Evolutionary conservation across 1,140 invertebrate species (phyloP).

Genomic region (Conus betulinus): DNA sequence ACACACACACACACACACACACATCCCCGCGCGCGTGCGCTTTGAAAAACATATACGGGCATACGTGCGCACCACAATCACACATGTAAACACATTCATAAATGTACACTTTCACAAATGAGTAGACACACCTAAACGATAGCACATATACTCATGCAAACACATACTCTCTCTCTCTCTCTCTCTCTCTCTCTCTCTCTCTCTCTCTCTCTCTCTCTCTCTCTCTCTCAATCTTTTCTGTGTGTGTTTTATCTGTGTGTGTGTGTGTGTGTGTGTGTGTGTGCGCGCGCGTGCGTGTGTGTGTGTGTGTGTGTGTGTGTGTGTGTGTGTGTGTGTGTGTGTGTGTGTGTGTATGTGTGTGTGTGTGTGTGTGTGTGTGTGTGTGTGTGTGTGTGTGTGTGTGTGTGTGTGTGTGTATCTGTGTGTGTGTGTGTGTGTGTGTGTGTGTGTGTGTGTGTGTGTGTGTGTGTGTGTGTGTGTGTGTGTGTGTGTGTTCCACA

Average conservation of each 20-base stretch:
- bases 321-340: neutral
- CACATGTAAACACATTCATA: too few relatives aligned
- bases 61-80: too few relatives aligned
- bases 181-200: conserved; percentile 15
- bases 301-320: neutral
- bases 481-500: neutral
- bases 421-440: conserved; percentile 21
- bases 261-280: conserved; percentile 18
- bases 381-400: conserved; percentile 4
- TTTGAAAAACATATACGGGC: neutral
- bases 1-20: too few relatives aligned
- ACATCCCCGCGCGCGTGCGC: neutral
- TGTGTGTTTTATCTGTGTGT: conserved; percentile 4
- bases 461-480: neutral
- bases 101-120: too few relatives aligned
- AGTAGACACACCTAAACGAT: too few relatives aligned
- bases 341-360: conserved; percentile 18
- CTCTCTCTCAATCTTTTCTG: neutral
- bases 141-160: too few relatives aligned
- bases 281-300: neutral
- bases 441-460: conserved; percentile 10
- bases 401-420: conserved; percentile 4
- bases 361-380: conserved; percentile 20
- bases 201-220: conserved; percentile 16
- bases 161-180: neutral